phyloP scores from a whole-genome alignment of 2,888 invertebrate species.

The Campoplex nolae region DNA sequence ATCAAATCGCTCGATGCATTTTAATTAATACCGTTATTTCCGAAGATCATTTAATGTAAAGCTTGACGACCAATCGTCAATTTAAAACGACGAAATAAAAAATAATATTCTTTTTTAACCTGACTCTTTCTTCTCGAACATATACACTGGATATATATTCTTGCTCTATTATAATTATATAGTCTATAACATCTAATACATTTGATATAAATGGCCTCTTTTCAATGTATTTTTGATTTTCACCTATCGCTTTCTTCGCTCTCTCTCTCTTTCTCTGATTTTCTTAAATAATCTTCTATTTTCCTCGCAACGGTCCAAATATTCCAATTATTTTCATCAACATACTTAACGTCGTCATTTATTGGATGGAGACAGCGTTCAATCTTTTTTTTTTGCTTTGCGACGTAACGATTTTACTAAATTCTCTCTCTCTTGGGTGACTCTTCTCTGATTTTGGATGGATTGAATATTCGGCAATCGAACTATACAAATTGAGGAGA shows the following conservation, averaged over 20 bases:
- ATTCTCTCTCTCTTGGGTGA: slow-evolving; percentile 59
- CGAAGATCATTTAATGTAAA: slow-evolving; percentile 16
- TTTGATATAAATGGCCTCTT: slow-evolving; percentile 67
- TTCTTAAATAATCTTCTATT: slow-evolving; percentile 32
- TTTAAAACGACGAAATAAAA: not conserved
- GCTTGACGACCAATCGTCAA: slow-evolving; percentile 19
- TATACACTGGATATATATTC: slow-evolving; percentile 37
- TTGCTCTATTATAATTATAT: slow-evolving; percentile 55
- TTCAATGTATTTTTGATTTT: slow-evolving; percentile 67
- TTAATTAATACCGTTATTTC: not conserved
- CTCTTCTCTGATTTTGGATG: slow-evolving; percentile 62
- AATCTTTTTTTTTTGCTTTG: slow-evolving; percentile 13
- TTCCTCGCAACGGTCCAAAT: slow-evolving; percentile 27
- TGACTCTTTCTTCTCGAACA: slow-evolving; percentile 29
- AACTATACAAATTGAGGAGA: slow-evolving; percentile 36
- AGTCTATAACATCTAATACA: slow-evolving; percentile 66
- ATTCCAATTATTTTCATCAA: slow-evolving; percentile 13
- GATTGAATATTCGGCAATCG: slow-evolving; percentile 62
- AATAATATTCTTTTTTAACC: slow-evolving; percentile 34
- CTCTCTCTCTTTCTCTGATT: slow-evolving; percentile 37
- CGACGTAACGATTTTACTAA: slow-evolving; percentile 53
- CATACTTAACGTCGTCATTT: slow-evolving; percentile 24
- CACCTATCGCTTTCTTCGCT: slow-evolving; percentile 41
- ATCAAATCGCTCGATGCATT: not conserved
- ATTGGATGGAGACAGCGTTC: slow-evolving; percentile 65